These are phyloP conservation scores for Apocheima hispidaria DNA, from an alignment of 2,888 invertebrate genomes.

Conservation along the genomic window DNA sequence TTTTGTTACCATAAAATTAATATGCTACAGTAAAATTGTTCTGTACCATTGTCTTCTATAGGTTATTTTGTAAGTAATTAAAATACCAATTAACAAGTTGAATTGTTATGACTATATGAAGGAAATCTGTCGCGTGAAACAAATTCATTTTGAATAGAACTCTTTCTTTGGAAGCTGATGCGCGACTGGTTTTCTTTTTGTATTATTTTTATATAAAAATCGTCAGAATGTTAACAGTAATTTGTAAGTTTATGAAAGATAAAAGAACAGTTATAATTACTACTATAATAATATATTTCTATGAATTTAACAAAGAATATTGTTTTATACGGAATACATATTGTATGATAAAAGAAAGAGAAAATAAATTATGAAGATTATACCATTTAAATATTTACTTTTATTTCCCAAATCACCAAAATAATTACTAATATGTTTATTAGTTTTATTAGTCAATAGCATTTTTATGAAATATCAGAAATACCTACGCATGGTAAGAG, in stretches of 20 bases:
- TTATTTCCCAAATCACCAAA: constrained; percentile 54
- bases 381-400: constrained; percentile 76
- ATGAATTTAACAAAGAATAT: constrained; percentile 86
- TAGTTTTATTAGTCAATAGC: no score
- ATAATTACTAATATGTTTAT: no score
- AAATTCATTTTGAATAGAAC: constrained; percentile 28
- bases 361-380: constrained; percentile 85
- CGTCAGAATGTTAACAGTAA: constrained; percentile 85
- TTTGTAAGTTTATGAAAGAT: constrained; percentile 85
- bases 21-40: constrained; percentile 78
- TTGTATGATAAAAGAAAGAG: constrained; percentile 80
- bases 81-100: constrained; percentile 85
- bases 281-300: constrained; percentile 86
- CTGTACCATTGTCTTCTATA: constrained; percentile 84
- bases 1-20: constrained; percentile 85
- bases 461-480: neutral
- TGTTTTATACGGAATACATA: constrained; percentile 85
- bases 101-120: constrained; percentile 74
- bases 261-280: constrained; percentile 82
- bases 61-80: constrained; percentile 77
- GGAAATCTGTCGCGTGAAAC: constrained; percentile 56
- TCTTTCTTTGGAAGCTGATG: constrained; percentile 25
- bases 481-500: neutral
- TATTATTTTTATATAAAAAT: constrained; percentile 84
- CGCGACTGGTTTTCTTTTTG: constrained; percentile 65